A percentile compares a stretch with the other conserved stretches of the same genome.
phyloP scores from a whole-genome alignment of 35 echinoderm and acorn worm genomes.

The Lytechinus pictus region DNA sequence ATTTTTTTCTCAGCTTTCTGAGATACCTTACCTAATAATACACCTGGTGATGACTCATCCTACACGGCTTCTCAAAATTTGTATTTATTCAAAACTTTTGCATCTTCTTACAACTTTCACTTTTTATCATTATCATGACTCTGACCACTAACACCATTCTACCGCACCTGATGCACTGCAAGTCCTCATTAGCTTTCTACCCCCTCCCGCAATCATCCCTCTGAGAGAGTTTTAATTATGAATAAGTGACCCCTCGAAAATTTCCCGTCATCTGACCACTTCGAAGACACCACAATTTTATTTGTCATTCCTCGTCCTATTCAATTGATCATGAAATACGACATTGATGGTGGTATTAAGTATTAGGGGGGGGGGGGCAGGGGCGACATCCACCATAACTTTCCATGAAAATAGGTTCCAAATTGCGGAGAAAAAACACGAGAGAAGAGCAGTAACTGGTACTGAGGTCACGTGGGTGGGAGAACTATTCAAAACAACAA shows the following conservation, averaged over 20 bases:
- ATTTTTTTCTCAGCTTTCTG: too few species aligned
- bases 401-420: too few species aligned
- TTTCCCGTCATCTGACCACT: neutral
- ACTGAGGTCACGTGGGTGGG: too few species aligned
- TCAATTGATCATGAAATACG: neutral
- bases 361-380: neutral
- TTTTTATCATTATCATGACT: neutral
- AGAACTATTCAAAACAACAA: too few species aligned
- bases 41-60: neutral
- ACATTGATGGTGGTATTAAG: neutral
- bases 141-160: neutral
- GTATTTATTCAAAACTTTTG: neutral
- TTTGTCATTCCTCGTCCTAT: neutral
- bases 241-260: neutral
- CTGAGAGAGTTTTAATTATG: neutral
- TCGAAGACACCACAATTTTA: neutral
- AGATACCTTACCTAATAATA: neutral
- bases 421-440: too few species aligned
- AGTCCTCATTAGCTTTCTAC: neutral
- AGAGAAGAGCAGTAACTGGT: too few species aligned
- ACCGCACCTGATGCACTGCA: neutral
- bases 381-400: neutral
- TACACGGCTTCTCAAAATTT: neutral
- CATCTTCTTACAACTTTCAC: neutral
- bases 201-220: neutral